These are phyloP conservation scores for Macrotis lagotis DNA, from an alignment of 2,113 vertebrate genomes.

Conservation along the genomic window DNA sequence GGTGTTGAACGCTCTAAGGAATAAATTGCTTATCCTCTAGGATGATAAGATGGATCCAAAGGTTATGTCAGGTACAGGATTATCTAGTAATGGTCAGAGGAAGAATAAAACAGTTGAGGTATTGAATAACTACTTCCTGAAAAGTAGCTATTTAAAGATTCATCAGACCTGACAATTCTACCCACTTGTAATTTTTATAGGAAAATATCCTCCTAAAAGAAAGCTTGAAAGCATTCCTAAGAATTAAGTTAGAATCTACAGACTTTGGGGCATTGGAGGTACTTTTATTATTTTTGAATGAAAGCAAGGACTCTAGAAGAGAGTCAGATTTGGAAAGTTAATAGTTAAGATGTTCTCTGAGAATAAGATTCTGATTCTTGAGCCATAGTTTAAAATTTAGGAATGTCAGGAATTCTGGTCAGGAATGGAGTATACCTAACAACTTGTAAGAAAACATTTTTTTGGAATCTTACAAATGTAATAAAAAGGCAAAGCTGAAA, in stretches of 20 bases:
- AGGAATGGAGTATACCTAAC: background rate
- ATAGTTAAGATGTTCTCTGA: background rate
- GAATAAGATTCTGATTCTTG: no score
- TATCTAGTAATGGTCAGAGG: background rate
- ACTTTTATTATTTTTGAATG: no score
- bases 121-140: background rate
- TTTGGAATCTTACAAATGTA: background rate
- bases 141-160: background rate
- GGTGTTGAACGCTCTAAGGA: background rate
- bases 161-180: background rate
- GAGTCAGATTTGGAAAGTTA: background rate
- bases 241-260: background rate
- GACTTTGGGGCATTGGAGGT: no score
- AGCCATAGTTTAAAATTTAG: background rate
- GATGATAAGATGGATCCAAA: background rate
- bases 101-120: background rate
- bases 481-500: background rate
- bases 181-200: background rate
- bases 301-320: no score
- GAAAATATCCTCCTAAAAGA: background rate
- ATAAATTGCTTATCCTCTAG: background rate
- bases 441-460: background rate
- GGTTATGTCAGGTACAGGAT: background rate
- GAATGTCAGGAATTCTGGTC: background rate
- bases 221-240: background rate